Percentiles rank a stretch among this genome's conserved stretches.
These are phyloP conservation scores for Notocelia uddmanniana DNA, from an alignment of 2,888 invertebrate species.

Conservation along the genomic window DNA sequence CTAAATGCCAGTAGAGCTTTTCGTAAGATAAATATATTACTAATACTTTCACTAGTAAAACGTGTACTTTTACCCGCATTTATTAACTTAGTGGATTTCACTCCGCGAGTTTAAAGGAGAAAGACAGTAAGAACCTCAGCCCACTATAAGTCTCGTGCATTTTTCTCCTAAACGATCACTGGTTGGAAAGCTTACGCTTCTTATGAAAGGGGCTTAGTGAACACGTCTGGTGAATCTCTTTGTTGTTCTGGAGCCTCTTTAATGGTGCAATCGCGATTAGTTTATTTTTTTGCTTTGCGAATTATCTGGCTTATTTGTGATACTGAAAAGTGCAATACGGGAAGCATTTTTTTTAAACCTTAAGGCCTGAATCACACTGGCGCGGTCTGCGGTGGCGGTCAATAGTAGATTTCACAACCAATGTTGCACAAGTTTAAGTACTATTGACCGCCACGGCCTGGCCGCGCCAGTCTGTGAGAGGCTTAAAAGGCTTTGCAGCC, in stretches of 20 bases:
- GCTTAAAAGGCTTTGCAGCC: too few relatives aligned
- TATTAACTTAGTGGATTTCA: constrained; percentile 9
- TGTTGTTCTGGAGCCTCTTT: constrained; percentile 1
- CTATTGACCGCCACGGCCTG: too few relatives aligned
- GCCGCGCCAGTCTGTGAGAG: too few relatives aligned
- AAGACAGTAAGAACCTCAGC: background rate
- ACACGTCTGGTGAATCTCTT: background rate
- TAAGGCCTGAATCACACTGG: too few relatives aligned
- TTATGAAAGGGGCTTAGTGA: constrained; percentile 13
- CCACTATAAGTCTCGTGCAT: background rate
- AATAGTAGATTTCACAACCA: too few relatives aligned
- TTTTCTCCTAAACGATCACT: background rate
- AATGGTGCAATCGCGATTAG: background rate
- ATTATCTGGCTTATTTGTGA: background rate
- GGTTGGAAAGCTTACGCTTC: constrained; percentile 8
- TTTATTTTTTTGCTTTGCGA: background rate
- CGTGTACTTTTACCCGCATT: background rate
- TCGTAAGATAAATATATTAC: too few relatives aligned
- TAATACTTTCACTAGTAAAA: background rate
- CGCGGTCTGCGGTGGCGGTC: too few relatives aligned
- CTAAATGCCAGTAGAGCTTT: too few relatives aligned
- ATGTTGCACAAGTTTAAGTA: too few relatives aligned
- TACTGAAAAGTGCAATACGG: too few relatives aligned
- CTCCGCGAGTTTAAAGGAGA: background rate
- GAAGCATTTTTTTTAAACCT: background rate